Evolutionary conservation across 30 jellyfish, hydroid and myxozoan genomes (phyloP), one percentile per base, ranked within the genome.

Genomic region (Haliclystus octoradiatus): DNA sequence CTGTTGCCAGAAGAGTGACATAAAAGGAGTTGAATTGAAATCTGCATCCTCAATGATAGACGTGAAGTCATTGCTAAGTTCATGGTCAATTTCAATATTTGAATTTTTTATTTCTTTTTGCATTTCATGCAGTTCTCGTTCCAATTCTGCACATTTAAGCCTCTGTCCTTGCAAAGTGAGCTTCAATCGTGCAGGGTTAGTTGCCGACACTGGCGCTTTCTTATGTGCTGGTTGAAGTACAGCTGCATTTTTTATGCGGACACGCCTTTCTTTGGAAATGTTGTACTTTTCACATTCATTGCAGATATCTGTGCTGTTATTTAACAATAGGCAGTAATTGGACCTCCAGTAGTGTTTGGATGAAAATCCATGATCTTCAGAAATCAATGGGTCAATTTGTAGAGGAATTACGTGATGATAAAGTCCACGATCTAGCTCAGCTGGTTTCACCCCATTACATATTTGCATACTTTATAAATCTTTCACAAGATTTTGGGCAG

Each of bases 1-100:
- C 46, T 74, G 63, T 31, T 63, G 63, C 78, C 85, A 74, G 61
- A 66, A 52, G 33, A 76, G 34, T 33, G 52, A 28, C 88, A 76
- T 66, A 63, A 76, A 76, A 3, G 77, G 75, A 23, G 71, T 3
- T 5, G 27, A 31, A 28, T 52, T 52, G 9, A 52, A n/a, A n/a
- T n/a, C n/a, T n/a, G n/a, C n/a, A n/a, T n/a, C n/a, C n/a, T n/a
- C n/a, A n/a, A n/a, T n/a, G n/a, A n/a, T n/a, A n/a, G n/a, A n/a
- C n/a, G n/a, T n/a, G n/a, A n/a, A n/a, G n/a, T n/a, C n/a, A n/a
- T n/a, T n/a, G n/a, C n/a, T n/a, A n/a, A n/a, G n/a, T n/a, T n/a
- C n/a, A n/a, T n/a, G n/a, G n/a, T n/a, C n/a, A n/a, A n/a, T n/a
- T n/a, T n/a, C n/a, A n/a, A n/a, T n/a, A n/a, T n/a, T n/a, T 0